Evolutionary conservation across 2,797 vertebrate genomes (phyloP).

Genomic region (Paguma larvata): DNA sequence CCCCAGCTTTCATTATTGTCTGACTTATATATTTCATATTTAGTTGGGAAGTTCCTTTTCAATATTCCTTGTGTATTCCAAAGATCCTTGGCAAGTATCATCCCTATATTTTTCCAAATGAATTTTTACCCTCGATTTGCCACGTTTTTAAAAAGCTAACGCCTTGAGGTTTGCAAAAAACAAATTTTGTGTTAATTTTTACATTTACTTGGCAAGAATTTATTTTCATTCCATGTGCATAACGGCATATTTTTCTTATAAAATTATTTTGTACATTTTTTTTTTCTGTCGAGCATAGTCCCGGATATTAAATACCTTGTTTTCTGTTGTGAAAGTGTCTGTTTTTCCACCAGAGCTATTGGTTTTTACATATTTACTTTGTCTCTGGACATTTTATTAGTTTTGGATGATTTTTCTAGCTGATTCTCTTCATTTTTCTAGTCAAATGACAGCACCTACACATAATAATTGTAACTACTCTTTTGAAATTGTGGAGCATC

Average conservation of each 20-base stretch:
- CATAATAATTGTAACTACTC: neutral
- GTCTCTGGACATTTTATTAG: neutral
- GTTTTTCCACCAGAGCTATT: neutral
- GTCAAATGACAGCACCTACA: neutral
- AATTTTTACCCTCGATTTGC: neutral
- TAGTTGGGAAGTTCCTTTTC: neutral
- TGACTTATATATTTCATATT: neutral
- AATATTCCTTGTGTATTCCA: neutral
- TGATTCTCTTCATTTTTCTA: neutral
- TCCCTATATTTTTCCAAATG: neutral
- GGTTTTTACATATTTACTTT: neutral
- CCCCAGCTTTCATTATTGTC: neutral
- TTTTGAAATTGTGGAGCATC: neutral
- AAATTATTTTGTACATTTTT: neutral
- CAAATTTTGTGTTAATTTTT: neutral
- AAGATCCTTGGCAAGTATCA: neutral
- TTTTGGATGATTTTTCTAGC: neutral
- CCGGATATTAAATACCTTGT: neutral
- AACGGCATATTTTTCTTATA: neutral
- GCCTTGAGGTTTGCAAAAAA: neutral
- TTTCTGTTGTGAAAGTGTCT: neutral
- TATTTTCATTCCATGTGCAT: neutral
- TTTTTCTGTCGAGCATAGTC: neutral
- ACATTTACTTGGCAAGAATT: neutral
- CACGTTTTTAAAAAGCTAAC: neutral